A percentile compares a stretch with the other conserved stretches of the same genome.
phyloP scores from a whole-genome alignment of 2,888 invertebrate species.

The Helleia helle region DNA sequence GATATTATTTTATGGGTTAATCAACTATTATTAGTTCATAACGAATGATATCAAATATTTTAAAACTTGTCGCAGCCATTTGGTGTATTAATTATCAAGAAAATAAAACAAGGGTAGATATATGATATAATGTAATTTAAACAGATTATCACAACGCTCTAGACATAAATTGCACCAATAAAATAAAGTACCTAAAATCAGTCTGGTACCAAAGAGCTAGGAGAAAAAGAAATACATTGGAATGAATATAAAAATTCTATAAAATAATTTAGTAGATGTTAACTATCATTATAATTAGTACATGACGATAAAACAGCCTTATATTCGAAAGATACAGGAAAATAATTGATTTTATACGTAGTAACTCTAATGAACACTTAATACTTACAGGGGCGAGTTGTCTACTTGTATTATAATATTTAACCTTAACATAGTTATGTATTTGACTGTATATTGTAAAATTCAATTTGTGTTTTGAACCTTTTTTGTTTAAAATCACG shows the following conservation, averaged over 20 bases:
- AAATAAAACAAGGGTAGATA: conserved; percentile 32
- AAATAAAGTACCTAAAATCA: conserved; percentile 74
- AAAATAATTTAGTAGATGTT: conserved; percentile 66
- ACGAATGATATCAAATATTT: too few relatives aligned
- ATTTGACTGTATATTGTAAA: conserved; percentile 37
- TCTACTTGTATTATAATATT: conserved; percentile 56
- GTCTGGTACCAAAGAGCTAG: conserved; percentile 71
- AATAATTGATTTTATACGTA: conserved; percentile 52
- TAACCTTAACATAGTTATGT: conserved; percentile 41
- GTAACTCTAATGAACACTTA: conserved; percentile 71
- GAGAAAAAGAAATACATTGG: conserved; percentile 57
- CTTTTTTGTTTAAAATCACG: conserved; percentile 53
- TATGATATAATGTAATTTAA: conserved; percentile 69
- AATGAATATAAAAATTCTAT: conserved; percentile 73
- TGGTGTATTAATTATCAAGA: too few relatives aligned
- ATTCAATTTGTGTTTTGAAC: conserved; percentile 53
- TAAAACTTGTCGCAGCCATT: too few relatives aligned
- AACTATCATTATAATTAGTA: conserved; percentile 49
- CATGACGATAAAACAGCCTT: conserved; percentile 61
- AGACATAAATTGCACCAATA: conserved; percentile 73
- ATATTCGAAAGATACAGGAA: conserved; percentile 52
- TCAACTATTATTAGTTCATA: too few relatives aligned
- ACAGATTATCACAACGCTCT: conserved; percentile 74
- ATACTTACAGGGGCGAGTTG: conserved; percentile 48
- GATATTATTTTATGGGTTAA: too few relatives aligned